These are phyloP conservation scores for Leptosomus discolor DNA, from an alignment of 2,113 vertebrate species.

Conservation along the genomic window DNA sequence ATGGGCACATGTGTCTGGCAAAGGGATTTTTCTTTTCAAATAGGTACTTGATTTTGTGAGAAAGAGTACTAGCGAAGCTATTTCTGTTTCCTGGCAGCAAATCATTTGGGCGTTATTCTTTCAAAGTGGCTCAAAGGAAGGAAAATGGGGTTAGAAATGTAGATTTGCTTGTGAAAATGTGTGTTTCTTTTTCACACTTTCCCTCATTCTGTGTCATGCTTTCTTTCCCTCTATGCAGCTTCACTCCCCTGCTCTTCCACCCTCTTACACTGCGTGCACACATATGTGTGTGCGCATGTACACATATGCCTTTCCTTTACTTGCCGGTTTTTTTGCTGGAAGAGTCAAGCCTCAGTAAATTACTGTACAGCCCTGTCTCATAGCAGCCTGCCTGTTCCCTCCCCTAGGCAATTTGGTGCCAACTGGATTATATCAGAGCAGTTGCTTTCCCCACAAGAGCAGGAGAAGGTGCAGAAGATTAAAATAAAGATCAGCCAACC, in stretches of 20 bases:
- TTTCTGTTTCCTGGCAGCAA: not conserved
- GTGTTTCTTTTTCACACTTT: not conserved
- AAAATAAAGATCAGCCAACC: constrained; percentile 60
- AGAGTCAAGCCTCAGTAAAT: constrained; percentile 4
- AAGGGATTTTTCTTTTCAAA: not conserved
- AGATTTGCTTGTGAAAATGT: not conserved
- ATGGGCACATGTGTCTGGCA: not conserved
- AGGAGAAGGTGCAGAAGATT: constrained; percentile 51
- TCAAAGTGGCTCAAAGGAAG: not conserved
- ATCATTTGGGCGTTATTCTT: not conserved
- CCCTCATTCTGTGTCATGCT: not conserved
- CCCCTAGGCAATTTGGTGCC: constrained; percentile 41
- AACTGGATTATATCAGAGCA: constrained; percentile 57
- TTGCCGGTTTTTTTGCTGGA: not conserved
- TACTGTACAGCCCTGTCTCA: constrained; percentile 12
- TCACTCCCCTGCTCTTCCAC: not conserved
- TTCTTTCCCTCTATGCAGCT: not conserved
- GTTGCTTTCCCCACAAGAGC: constrained; percentile 43
- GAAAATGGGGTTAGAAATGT: not conserved
- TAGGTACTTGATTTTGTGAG: not conserved
- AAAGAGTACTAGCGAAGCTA: not conserved
- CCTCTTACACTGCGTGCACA: not conserved
- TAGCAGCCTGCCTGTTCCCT: not conserved
- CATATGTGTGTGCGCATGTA: rapidly evolving
- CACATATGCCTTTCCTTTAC: not conserved